Percentiles rank a stretch among this genome's conserved stretches.
Conservation (phyloP, 2,113 vertebrate species). For the Ageneiosus marmoratus region DNA sequence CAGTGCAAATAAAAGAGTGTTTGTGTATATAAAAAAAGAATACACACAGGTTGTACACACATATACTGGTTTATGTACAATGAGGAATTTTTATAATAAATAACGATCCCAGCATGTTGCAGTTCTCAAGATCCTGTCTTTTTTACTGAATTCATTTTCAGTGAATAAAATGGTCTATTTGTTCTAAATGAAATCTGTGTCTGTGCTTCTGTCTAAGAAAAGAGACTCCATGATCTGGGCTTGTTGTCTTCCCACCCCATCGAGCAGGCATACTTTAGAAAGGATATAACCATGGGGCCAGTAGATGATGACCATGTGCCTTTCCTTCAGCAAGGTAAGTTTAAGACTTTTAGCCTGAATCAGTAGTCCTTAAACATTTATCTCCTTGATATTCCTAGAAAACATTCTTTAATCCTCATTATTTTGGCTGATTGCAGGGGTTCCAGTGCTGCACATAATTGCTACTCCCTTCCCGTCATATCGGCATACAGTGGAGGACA, state of each 20-base stretch:
- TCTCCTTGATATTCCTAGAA: neutral
- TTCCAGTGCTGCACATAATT: conserved; percentile 85
- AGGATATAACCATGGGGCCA: conserved; percentile 70
- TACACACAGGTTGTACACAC: neutral
- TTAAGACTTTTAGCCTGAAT: neutral
- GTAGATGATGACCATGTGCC: conserved; percentile 88
- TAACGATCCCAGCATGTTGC: neutral
- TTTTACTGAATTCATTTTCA: no score
- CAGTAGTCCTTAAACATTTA: neutral
- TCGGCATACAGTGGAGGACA: conserved; percentile 84
- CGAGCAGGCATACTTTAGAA: conserved; percentile 82
- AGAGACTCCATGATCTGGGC: conserved; percentile 80
- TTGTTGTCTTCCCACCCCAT: conserved; percentile 73
- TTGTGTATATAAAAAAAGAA: neutral
- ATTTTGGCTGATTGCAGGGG: conserved; percentile 64
- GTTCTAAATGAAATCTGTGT: neutral
- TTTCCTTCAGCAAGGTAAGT: conserved; percentile 82
- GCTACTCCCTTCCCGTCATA: conserved; percentile 84
- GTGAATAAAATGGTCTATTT: neutral
- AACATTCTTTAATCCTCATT: neutral
- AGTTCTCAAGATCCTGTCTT: neutral
- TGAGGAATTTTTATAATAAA: neutral
- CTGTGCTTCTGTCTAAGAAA: conserved; percentile 70
- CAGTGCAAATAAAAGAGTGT: neutral
- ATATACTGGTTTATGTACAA: neutral